Percentiles rank a stretch among this genome's conserved stretches.
phyloP scores from a whole-genome alignment of 2,888 invertebrate genomes.

The Frankliniella intonsa region DNA sequence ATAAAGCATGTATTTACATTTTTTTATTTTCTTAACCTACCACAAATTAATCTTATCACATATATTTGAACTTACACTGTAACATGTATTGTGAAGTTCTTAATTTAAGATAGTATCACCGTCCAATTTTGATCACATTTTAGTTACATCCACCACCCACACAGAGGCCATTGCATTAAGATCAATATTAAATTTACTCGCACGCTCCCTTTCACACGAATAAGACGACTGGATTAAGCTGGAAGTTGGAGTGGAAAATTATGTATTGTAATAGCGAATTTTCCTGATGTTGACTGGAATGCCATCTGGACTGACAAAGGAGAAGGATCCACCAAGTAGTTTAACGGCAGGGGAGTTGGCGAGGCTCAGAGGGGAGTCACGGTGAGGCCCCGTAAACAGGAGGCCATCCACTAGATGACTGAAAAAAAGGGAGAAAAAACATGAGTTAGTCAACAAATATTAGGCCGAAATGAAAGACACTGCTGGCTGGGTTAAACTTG shows the following conservation, averaged over 20 bases:
- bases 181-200: not conserved
- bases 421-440: not conserved
- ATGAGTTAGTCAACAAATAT: not conserved
- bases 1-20: not conserved
- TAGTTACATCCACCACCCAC: slow-evolving; percentile 8
- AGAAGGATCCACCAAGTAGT: not conserved
- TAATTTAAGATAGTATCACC: not conserved
- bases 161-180: not conserved
- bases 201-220: too few species aligned
- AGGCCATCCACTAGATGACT: not conserved
- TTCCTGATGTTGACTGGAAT: slow-evolving; percentile 5
- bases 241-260: not conserved
- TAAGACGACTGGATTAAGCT: not conserved
- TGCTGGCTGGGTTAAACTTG: not conserved
- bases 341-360: not conserved
- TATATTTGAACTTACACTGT: too few species aligned
- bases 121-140: not conserved
- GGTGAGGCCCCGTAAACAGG: not conserved
- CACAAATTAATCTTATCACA: not conserved
- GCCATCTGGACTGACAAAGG: slow-evolving; percentile 4
- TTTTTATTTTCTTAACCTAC: not conserved
- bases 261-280: not conserved
- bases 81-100: too few species aligned
- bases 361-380: not conserved
- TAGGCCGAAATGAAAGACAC: not conserved